Percentiles rank a stretch among this genome's conserved stretches.
phyloP scores from a whole-genome alignment of 2,797 vertebrate species.

The Periophthalmus magnuspinnatus region DNA sequence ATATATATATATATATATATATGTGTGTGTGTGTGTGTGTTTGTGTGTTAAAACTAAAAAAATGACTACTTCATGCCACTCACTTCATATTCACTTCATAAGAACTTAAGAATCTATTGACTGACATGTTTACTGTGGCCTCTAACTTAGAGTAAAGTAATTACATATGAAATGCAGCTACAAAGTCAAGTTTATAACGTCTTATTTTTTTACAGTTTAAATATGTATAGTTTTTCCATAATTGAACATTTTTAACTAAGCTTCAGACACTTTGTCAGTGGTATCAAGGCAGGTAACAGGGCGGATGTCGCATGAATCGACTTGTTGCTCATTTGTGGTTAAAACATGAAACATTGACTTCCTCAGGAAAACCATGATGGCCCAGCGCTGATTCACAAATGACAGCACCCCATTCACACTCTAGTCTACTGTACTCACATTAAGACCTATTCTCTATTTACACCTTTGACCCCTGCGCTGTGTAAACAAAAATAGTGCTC shows the following conservation, averaged over 20 bases:
- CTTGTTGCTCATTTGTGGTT: conserved; percentile 73
- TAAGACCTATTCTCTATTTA: conserved; percentile 31
- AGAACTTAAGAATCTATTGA: too few species aligned
- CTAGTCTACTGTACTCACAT: background rate
- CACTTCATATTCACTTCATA: too few species aligned
- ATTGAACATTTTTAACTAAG: background rate
- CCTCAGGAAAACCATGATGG: conserved; percentile 72
- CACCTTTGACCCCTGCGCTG: conserved; percentile 17
- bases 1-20: too few species aligned
- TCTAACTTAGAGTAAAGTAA: too few species aligned
- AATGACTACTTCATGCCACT: too few species aligned
- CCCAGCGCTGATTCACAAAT: conserved; percentile 79
- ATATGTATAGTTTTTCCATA: too few species aligned
- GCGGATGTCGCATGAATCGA: conserved; percentile 71
- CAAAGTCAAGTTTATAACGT: too few species aligned
- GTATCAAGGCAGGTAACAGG: conserved; percentile 40
- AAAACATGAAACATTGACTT: conserved; percentile 76
- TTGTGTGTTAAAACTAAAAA: too few species aligned
- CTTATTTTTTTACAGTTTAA: too few species aligned
- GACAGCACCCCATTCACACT: conserved; percentile 35
- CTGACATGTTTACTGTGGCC: too few species aligned
- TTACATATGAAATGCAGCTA: too few species aligned
- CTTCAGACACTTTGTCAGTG: background rate
- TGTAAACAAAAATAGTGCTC: conserved; percentile 22
- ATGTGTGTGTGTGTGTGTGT: too few species aligned